Evolutionary conservation across 2,888 invertebrate species (phyloP).

Genomic region (Cataglyphis rosenhaueri): DNA sequence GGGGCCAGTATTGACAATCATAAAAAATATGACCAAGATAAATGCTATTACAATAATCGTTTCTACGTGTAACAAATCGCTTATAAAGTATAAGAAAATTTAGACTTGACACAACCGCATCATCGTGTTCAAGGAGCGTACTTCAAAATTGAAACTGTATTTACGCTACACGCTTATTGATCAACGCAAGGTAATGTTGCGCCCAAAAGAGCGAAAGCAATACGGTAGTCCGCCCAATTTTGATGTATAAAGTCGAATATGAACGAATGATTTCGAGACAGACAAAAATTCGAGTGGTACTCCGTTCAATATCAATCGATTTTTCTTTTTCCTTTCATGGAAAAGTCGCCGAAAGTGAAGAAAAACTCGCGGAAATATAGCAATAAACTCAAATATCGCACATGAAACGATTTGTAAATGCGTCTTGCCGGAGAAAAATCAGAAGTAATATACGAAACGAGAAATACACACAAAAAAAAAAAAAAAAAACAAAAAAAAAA

Average conservation of each 20-base stretch:
- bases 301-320: conserved; percentile 13
- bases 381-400: conserved; percentile 68
- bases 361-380: conserved; percentile 53
- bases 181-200: background rate
- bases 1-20: conserved; percentile 63
- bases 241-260: conserved; percentile 7
- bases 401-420: conserved; percentile 65
- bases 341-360: conserved; percentile 50
- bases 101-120: background rate
- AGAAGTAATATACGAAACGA: conserved; percentile 73
- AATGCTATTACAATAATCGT: conserved; percentile 57
- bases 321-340: conserved; percentile 23
- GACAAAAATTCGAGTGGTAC: conserved; percentile 1
- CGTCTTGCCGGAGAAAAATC: conserved; percentile 65
- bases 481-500: conserved; percentile 73
- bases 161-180: conserved; percentile 9
- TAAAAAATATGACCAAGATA: conserved; percentile 55
- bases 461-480: conserved; percentile 60
- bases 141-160: conserved; percentile 17
- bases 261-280: conserved; percentile 44
- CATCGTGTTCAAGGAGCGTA: background rate
- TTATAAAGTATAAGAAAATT: conserved; percentile 47
- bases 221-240: conserved; percentile 35
- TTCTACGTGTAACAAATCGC: conserved; percentile 32
- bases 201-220: conserved; percentile 44